Evolutionary conservation across 2,888 invertebrate genomes (phyloP), one percentile per base, ranked within the genome.

Genomic region (Alentia gelatinosa): DNA sequence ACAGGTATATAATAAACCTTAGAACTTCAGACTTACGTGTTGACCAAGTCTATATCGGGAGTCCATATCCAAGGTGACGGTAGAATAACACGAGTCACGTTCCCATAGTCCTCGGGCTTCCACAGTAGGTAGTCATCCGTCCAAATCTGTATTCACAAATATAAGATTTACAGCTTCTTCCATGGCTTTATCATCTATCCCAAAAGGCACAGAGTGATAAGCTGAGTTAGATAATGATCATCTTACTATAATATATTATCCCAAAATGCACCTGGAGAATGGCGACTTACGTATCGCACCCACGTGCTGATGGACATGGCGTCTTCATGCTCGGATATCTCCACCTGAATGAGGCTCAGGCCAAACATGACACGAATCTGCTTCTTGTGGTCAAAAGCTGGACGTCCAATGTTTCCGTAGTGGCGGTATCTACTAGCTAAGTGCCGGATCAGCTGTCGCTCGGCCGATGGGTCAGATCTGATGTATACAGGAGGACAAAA

Each of bases 1-100:
- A n/a, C n/a, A n/a, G n/a, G n/a, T n/a, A n/a, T n/a, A n/a, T n/a
- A n/a, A n/a, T n/a, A n/a, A n/a, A n/a, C n/a, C n/a, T n/a, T n/a
- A n/a, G n/a, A n/a, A n/a, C n/a, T n/a, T 56, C 12, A 12, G 35
- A 83, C 83, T 40, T 39, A 83, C 83, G 83, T 83, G 83, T 83
- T 83, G 23, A 83, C 83, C 37, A 83, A 30, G 37, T 37, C 37
- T 12, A 83, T 83, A 19, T 83, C 83, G 39, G 83, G 83, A 23
- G 83, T 83, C 83, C 83, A 83, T 15, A 83, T 83, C 83, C 83
- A 83, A 19, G 39, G 7, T 23, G 83, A 83, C 15, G 83, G 83
- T 1, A 83, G n/a, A 19, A 40, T 83, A 1, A 83, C 37, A 35
- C 83, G 15, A 1, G 83, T 37, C 15, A 83, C 40, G 37, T 40